phyloP scores from a whole-genome alignment of 2,888 invertebrate genomes.

The Cheilosia grossa region DNA sequence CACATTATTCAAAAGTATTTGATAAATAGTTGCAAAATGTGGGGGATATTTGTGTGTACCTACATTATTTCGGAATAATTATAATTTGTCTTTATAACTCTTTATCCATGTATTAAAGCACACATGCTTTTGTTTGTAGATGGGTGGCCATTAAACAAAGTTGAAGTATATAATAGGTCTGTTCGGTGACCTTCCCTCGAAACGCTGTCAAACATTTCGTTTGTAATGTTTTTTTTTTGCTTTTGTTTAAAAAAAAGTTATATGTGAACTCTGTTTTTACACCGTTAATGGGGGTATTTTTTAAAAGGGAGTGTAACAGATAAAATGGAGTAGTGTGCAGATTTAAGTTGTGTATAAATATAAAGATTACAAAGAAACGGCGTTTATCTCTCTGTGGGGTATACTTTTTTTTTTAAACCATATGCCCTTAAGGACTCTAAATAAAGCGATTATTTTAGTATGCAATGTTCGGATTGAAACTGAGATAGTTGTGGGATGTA shows the following conservation, averaged over 20 bases:
- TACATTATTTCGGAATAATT: neutral
- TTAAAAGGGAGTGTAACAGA: neutral
- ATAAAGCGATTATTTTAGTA: no score
- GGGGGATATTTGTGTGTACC: neutral
- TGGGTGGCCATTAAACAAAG: neutral
- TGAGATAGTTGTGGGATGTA: neutral
- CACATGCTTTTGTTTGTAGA: neutral
- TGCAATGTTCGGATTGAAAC: no score
- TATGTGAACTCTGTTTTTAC: neutral
- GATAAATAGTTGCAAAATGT: neutral
- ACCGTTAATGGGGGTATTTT: neutral
- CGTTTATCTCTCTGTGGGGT: neutral
- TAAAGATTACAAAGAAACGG: neutral
- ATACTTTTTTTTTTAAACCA: neutral
- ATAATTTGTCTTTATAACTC: neutral
- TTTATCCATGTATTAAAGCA: neutral
- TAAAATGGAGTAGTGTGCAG: neutral
- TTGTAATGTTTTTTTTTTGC: neutral
- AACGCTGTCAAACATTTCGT: conserved; percentile 13
- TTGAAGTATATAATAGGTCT: conserved; percentile 9
- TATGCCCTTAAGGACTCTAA: no score
- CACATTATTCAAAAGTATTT: neutral
- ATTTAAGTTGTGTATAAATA: neutral
- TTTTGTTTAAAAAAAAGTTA: neutral
- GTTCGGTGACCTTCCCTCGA: conserved; percentile 23